phyloP scores from a whole-genome alignment of 2,113 vertebrate genomes.

The Misgurnus anguillicaudatus region DNA sequence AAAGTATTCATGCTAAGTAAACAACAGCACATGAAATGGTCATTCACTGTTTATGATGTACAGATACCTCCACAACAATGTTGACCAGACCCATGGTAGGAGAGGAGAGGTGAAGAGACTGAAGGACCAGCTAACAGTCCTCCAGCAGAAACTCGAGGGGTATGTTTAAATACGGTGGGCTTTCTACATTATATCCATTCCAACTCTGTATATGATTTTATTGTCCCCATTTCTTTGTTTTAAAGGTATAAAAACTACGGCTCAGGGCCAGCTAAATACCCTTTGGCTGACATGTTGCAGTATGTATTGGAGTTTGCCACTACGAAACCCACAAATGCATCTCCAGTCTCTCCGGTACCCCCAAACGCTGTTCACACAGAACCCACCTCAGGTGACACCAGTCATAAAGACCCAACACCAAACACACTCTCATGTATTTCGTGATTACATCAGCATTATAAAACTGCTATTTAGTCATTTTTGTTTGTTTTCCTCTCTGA shows the following conservation, averaged over 20 bases:
- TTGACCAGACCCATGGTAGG: constrained; percentile 82
- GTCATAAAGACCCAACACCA: constrained; percentile 54
- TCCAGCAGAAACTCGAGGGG: constrained; percentile 92
- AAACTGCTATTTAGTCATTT: neutral
- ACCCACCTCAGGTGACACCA: constrained; percentile 59
- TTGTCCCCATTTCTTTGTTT: neutral
- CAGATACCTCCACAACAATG: constrained; percentile 91
- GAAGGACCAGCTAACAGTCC: constrained; percentile 79
- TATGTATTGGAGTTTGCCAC: constrained; percentile 91
- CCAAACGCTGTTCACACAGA: constrained; percentile 52
- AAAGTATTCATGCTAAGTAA: too few relatives aligned
- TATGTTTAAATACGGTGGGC: constrained; percentile 53
- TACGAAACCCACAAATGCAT: constrained; percentile 70
- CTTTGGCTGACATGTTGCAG: constrained; percentile 91
- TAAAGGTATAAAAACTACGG: constrained; percentile 89
- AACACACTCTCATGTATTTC: neutral
- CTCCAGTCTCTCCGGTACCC: constrained; percentile 51
- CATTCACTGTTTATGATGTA: constrained; percentile 25
- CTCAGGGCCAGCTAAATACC: constrained; percentile 85
- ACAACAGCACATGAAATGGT: neutral
- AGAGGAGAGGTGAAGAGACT: constrained; percentile 83
- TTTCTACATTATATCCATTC: neutral
- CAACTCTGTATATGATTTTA: too few relatives aligned
- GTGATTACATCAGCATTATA: neutral
- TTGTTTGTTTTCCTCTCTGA: neutral